phyloP scores from a whole-genome alignment of 23 tunicate genomes.

The Styela clava region DNA sequence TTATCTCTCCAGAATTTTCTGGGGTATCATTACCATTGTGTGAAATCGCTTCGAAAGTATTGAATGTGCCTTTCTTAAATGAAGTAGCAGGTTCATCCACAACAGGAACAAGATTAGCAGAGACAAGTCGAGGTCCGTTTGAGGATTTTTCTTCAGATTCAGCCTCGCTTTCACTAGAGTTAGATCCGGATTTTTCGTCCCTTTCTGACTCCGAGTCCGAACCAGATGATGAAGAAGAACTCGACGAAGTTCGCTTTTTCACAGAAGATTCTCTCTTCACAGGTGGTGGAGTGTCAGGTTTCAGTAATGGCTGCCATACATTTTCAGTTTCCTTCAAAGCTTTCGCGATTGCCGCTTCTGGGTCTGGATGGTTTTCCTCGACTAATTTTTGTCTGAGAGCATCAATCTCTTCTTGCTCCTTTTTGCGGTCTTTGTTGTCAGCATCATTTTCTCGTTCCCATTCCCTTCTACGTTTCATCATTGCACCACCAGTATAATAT shows the following conservation, averaged over 20 bases:
- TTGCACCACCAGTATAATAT: conserved; percentile 79
- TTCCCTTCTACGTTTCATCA: conserved; percentile 64
- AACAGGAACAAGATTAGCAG: conserved; percentile 29
- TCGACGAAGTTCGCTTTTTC: conserved; percentile 24
- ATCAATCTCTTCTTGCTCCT: conserved; percentile 93
- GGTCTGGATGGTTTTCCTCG: conserved; percentile 91
- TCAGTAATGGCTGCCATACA: conserved; percentile 86
- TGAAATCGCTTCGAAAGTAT: conserved; percentile 1
- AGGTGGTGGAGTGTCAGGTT: conserved; percentile 90
- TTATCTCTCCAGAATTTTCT: conserved; percentile 3
- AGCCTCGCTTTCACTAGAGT: conserved; percentile 58
- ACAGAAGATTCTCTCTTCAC: conserved; percentile 28
- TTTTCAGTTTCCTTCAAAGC: conserved; percentile 67
- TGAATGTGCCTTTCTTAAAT: conserved; percentile 1
- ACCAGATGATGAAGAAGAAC: conserved; percentile 59
- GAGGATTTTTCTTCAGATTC: conserved; percentile 32
- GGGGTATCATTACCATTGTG: conserved; percentile 20
- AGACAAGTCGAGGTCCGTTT: conserved; percentile 21
- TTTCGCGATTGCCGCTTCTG: conserved; percentile 78
- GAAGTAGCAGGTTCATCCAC: conserved; percentile 7
- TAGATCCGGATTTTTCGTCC: conserved; percentile 61
- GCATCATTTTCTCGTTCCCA: conserved; percentile 68
- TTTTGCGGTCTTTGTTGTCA: conserved; percentile 85
- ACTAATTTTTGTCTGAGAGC: conserved; percentile 64
- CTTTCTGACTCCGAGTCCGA: conserved; percentile 43